A percentile compares a stretch with the other conserved stretches of the same genome.
Evolutionary conservation across 2,113 vertebrate genomes (phyloP).

Genomic region (Garra rufa): DNA sequence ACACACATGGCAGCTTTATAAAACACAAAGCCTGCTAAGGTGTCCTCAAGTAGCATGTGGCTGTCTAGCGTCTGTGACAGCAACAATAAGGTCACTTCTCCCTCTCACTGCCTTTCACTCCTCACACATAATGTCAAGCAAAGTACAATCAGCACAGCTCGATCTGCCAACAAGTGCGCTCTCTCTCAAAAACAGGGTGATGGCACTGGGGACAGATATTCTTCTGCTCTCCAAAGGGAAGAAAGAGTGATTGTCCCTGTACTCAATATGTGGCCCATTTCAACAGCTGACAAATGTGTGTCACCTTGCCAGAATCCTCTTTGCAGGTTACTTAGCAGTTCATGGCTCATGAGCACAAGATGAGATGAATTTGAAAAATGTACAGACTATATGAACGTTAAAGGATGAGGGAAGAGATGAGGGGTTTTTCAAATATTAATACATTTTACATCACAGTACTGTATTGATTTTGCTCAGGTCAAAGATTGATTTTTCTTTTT

Average conservation of each 20-base stretch:
- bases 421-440: background rate
- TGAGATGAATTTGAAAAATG: background rate
- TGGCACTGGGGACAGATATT: background rate
- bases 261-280: slow-evolving; percentile 3
- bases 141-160: background rate
- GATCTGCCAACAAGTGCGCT: background rate
- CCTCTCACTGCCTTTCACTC: background rate
- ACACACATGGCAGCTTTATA: background rate
- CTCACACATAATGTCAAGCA: background rate
- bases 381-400: background rate
- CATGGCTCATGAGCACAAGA: background rate
- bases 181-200: background rate
- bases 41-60: background rate
- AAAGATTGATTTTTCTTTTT: background rate
- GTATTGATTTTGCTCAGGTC: background rate
- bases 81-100: background rate
- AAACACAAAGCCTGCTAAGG: background rate
- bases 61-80: background rate
- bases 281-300: background rate
- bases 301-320: background rate
- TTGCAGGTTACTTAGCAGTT: background rate
- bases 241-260: background rate
- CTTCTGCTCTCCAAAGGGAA: background rate
- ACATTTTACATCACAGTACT: background rate
- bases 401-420: background rate